Percentiles rank a stretch among this genome's conserved stretches.
Conservation (phyloP, 2,888 invertebrate species). For the Mermis nigrescens region DNA sequence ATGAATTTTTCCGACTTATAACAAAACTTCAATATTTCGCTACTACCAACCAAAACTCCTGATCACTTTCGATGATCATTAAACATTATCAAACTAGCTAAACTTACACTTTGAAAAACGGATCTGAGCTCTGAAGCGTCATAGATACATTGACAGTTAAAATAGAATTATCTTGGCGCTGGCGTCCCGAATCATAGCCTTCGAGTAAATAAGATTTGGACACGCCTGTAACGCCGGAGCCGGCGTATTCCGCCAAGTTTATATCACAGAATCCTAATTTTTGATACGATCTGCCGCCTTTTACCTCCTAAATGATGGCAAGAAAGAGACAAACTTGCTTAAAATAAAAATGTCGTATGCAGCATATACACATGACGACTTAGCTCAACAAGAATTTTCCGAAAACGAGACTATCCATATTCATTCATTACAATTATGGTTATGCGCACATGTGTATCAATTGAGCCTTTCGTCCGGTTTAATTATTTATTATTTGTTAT, state of each 20-base stretch:
- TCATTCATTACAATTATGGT: not conserved
- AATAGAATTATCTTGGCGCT: constrained; percentile 88
- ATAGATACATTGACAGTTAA: constrained; percentile 70
- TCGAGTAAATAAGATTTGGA: constrained; percentile 72
- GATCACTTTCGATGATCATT: not conserved
- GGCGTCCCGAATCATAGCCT: constrained; percentile 67
- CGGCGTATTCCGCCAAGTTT: constrained; percentile 88
- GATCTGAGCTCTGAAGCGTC: constrained; percentile 85
- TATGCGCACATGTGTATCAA: too few species aligned
- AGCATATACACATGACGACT: too few species aligned
- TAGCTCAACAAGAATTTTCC: not conserved
- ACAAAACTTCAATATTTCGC: too few species aligned
- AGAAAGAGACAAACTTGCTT: not conserved
- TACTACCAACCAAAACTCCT: too few species aligned
- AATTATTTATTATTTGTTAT: too few species aligned
- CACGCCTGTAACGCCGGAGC: constrained; percentile 53
- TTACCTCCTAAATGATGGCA: constrained; percentile 42
- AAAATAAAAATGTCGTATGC: not conserved
- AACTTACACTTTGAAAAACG: constrained; percentile 87
- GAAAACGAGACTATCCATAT: not conserved
- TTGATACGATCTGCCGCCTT: constrained; percentile 63
- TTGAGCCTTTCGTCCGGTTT: too few species aligned
- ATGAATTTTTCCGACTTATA: too few species aligned
- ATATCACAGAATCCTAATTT: constrained; percentile 93
- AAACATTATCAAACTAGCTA: not conserved